Conservation (phyloP, 1,140 invertebrate species). For the Adoxophyes honmai region DNA sequence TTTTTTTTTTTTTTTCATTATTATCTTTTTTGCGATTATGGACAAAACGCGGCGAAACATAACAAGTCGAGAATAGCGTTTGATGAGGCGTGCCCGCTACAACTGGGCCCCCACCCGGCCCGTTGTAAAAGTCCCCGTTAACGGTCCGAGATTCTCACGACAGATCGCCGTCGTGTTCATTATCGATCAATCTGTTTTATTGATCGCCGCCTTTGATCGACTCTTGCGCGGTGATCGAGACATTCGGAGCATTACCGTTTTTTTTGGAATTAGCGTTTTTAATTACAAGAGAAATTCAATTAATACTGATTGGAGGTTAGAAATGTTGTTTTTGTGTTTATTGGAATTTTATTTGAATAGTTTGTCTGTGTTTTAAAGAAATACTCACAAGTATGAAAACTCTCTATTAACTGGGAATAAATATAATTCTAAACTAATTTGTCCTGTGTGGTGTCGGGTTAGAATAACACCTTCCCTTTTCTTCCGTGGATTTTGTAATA, state of each 20-base stretch:
- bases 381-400: no score
- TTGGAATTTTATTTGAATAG: background rate
- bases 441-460: no score
- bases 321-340: background rate
- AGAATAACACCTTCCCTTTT: no score
- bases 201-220: slow-evolving; percentile 65
- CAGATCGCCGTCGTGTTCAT: slow-evolving; percentile 63
- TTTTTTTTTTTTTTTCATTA: no score
- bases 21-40: no score
- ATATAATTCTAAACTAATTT: no score
- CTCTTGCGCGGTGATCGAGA: slow-evolving; percentile 17
- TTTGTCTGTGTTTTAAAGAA: no score
- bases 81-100: no score
- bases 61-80: no score
- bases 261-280: slow-evolving; percentile 5
- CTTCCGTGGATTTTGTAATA: no score
- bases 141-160: slow-evolving; percentile 66
- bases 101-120: slow-evolving; percentile 32
- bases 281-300: slow-evolving; percentile 13
- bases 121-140: slow-evolving; percentile 69
- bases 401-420: no score
- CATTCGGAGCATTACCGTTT: slow-evolving; percentile 15
- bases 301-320: slow-evolving; percentile 1
- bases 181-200: slow-evolving; percentile 73
- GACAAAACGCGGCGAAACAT: no score